Base-by-base conservation (phyloP, 2,113 vertebrate species). In the Megatriorchis doriae region DNA sequence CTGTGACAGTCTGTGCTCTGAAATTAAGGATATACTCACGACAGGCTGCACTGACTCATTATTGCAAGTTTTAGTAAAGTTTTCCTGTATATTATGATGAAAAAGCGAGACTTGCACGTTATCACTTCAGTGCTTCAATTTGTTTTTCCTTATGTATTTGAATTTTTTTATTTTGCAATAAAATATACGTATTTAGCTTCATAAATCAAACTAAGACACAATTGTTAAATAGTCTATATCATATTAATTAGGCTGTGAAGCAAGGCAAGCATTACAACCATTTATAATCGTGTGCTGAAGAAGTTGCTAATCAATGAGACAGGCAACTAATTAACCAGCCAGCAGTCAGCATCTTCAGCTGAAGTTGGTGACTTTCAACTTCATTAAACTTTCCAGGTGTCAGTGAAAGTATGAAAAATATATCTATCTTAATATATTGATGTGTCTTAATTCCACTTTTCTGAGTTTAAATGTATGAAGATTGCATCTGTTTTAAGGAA, bases 341-440 rank as follows among this genome's bases (percentile, higher is more conserved):
- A 97, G 94, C 92, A 97, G 95, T 88, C 97, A 97, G 94, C 90
- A 68, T 96, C 94, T 94, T 89, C 94, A 97, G 77, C 88, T 96
- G 90, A 97, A 97, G 88, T 90, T 96, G 95, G 90, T 95, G 97
- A 85, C 97, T 98, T 98, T 95, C 79, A 94, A 97, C 92, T 97
- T 98, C 97, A 97, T 98, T 97, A 98, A 96, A 97, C 94, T 90
- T 96, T 73, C 90, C 96, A 98, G 95, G 92, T 98, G 95, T 94
- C 36, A 55, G 65, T 74, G 82, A 88, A 96, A 91, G 82, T 77
- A 66, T 83, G 94, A 96, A 82, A 90, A 91, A 95, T 90, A 45
- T 11, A 81, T 82, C 45, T 20, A 2, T 82, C 92, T 94, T 93
- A 61, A 87, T 91, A 29, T 83, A 45, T 68, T 42, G 71, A 47